Evolutionary conservation across 2,113 vertebrate genomes (phyloP).

Genomic region (Promerops cafer): DNA sequence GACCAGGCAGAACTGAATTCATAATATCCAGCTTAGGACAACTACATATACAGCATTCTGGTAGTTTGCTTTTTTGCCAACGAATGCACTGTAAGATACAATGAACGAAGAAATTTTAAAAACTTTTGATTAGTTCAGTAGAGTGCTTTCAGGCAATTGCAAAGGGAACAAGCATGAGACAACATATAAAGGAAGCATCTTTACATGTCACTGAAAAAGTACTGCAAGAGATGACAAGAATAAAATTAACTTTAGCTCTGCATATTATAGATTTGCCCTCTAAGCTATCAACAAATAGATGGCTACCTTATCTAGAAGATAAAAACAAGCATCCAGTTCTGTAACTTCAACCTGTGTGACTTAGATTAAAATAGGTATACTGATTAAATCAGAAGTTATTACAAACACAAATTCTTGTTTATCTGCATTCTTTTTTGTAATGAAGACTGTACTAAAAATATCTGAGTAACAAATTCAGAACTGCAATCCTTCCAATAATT

Average conservation of each 20-base stretch:
- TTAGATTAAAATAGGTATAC: neutral
- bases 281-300: neutral
- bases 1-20: neutral
- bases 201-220: neutral
- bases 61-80: neutral
- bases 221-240: neutral
- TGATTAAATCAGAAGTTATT: neutral
- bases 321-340: neutral
- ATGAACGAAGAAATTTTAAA: neutral
- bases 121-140: neutral
- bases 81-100: neutral
- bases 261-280: neutral
- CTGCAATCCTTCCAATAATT: neutral
- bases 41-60: neutral
- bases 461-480: neutral
- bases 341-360: neutral
- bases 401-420: neutral
- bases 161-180: neutral
- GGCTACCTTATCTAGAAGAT: neutral
- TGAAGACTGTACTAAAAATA: neutral
- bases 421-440: neutral
- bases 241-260: neutral
- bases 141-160: neutral
- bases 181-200: neutral
- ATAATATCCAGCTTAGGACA: neutral